Evolutionary conservation across 2,797 vertebrate genomes (phyloP).

Genomic region (Syngnathus acus): DNA sequence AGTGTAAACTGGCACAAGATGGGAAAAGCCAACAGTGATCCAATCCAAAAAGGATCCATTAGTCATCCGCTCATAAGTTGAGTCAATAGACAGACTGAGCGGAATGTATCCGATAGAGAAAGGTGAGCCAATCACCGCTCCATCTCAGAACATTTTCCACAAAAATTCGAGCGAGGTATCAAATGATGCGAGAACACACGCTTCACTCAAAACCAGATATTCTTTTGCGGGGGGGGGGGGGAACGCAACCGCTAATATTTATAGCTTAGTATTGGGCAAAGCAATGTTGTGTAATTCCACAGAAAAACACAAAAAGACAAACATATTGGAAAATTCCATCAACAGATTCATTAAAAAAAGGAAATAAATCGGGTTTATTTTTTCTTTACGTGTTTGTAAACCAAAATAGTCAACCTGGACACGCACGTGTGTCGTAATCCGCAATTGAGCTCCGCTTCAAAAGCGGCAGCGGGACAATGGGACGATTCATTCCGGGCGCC

Average conservation of each 20-base stretch:
- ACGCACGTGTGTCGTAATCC: constrained; percentile 25
- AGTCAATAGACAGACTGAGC: constrained; percentile 42
- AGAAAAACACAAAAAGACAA: neutral
- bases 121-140: constrained; percentile 28
- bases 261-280: constrained; percentile 33
- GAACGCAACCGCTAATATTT: constrained; percentile 48
- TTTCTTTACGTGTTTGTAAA: too few relatives aligned
- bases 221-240: constrained; percentile 29
- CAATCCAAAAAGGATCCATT: constrained; percentile 31
- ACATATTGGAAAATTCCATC: neutral
- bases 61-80: constrained; percentile 47
- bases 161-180: constrained; percentile 53
- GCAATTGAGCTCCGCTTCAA: constrained; percentile 55
- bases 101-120: constrained; percentile 36
- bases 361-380: neutral
- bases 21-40: constrained; percentile 25
- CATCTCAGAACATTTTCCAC: constrained; percentile 48
- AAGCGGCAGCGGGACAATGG: constrained; percentile 62
- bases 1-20: constrained; percentile 13
- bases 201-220: constrained; percentile 39
- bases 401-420: constrained; percentile 21
- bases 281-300: neutral
- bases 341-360: neutral
- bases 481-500: constrained; percentile 58
- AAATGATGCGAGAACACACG: constrained; percentile 51